Conservation (phyloP, 1,140 invertebrate genomes). For the Philaenus spumarius region DNA sequence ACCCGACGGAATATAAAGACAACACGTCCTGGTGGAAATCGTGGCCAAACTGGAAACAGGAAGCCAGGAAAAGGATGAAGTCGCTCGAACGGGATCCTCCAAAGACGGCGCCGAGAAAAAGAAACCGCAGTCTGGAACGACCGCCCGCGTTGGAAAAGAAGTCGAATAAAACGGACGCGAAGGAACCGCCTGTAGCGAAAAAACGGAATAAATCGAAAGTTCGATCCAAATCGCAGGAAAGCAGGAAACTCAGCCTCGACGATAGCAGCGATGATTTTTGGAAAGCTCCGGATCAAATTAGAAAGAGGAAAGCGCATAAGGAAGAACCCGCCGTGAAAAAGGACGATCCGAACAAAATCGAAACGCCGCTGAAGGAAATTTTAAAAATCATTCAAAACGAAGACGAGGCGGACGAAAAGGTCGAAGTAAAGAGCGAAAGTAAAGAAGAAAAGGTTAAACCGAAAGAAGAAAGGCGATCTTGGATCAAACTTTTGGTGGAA, state of each 20-base stretch:
- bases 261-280: conserved; percentile 30
- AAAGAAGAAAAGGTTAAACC: not conserved
- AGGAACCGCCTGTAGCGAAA: conserved; percentile 1
- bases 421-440: not conserved
- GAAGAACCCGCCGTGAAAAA: not conserved
- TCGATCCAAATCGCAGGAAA: conserved; percentile 1
- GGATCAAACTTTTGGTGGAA: not conserved
- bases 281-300: conserved; percentile 18
- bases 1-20: conserved; percentile 7
- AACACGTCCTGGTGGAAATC: conserved; percentile 16
- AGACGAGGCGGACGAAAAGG: not conserved
- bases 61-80: conserved; percentile 5
- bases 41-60: conserved; percentile 10
- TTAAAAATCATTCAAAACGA: not conserved
- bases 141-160: conserved; percentile 6
- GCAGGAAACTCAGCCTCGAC: conserved; percentile 2
- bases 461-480: not conserved
- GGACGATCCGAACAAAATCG: too few species aligned
- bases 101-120: not conserved
- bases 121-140: conserved; percentile 15
- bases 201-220: conserved; percentile 15
- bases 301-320: not conserved
- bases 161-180: not conserved
- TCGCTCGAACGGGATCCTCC: conserved; percentile 7
- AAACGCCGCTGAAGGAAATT: too few species aligned